Percentiles rank a stretch among this genome's conserved stretches.
Evolutionary conservation across 2,113 vertebrate species (phyloP).

Genomic region (Propithecus coquereli): DNA sequence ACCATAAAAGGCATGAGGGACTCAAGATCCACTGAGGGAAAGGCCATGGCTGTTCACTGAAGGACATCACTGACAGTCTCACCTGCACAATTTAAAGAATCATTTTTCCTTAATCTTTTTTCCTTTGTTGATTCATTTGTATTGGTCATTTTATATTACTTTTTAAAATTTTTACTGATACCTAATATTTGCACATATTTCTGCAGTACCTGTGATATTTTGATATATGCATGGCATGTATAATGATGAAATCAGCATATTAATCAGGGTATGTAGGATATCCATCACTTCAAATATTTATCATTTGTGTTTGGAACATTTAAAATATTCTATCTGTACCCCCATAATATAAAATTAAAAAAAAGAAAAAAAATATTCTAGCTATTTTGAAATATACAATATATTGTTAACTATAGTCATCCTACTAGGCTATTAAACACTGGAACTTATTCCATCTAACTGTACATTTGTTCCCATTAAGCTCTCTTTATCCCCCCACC

Average conservation of each 20-base stretch:
- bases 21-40: background rate
- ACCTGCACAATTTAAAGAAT: background rate
- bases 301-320: background rate
- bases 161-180: background rate
- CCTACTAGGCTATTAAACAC: background rate
- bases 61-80: background rate
- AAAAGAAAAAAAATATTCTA: background rate
- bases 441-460: background rate
- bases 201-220: background rate
- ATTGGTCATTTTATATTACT: background rate
- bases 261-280: background rate
- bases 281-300: background rate
- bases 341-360: too few species aligned
- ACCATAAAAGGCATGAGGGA: background rate
- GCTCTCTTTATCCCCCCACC: background rate
- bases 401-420: background rate
- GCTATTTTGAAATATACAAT: background rate
- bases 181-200: background rate
- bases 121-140: background rate
- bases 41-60: background rate
- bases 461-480: background rate
- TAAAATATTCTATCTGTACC: background rate
- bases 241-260: background rate
- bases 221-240: background rate
- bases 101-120: background rate